phyloP scores from a whole-genome alignment of 1,140 invertebrate genomes.

The Apis florea region DNA sequence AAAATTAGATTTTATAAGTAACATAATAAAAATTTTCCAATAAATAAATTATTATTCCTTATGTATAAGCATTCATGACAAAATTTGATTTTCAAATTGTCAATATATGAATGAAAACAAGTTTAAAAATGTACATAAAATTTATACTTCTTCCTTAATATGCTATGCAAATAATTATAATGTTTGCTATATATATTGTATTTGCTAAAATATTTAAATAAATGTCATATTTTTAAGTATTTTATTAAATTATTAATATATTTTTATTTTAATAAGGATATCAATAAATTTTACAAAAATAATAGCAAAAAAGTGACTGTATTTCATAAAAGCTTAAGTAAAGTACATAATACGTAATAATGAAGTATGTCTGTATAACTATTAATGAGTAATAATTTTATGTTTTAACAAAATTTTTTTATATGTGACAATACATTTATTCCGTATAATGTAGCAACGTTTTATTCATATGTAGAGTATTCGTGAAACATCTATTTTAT shows the following conservation, averaged over 20 bases:
- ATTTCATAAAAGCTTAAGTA: conserved; percentile 70
- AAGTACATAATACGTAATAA: conserved; percentile 68
- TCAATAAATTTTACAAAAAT: conserved; percentile 31
- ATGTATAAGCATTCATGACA: background rate
- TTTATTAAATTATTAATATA: background rate
- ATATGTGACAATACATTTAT: conserved; percentile 47
- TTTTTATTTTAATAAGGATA: conserved; percentile 23
- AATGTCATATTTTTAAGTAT: background rate
- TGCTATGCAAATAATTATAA: conserved; percentile 4
- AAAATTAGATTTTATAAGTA: conserved; percentile 6
- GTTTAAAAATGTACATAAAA: conserved; percentile 6
- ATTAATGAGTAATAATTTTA: conserved; percentile 62
- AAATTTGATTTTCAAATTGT: background rate
- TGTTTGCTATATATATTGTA: conserved; percentile 5
- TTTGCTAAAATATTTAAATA: background rate
- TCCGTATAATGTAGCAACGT: conserved; percentile 53
- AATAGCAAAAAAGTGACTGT: conserved; percentile 72
- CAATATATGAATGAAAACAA: background rate
- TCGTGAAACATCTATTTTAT: conserved; percentile 41
- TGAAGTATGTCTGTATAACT: conserved; percentile 65
- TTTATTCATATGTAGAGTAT: conserved; percentile 36
- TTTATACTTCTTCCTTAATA: conserved; percentile 8
- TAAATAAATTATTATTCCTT: background rate
- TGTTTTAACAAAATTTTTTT: conserved; percentile 60
- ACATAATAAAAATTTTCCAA: background rate